phyloP scores from a whole-genome alignment of 1,140 invertebrate genomes.

The Papilio xuthus region DNA sequence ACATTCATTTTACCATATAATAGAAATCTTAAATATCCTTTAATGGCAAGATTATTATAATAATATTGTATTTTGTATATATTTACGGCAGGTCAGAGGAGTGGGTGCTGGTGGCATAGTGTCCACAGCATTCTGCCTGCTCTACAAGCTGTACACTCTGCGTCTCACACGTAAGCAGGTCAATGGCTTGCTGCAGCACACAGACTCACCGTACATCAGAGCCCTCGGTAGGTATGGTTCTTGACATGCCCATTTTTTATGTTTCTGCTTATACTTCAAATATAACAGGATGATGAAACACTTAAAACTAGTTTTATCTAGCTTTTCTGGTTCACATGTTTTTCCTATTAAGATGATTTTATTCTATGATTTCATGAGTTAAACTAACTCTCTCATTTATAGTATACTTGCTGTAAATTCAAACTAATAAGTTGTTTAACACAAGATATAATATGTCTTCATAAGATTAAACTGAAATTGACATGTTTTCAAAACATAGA shows the following conservation, averaged over 20 bases:
- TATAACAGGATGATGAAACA: neutral
- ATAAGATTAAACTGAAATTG: neutral
- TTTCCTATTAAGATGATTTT: neutral
- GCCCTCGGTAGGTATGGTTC: conserved; percentile 92
- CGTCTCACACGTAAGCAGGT: conserved; percentile 98
- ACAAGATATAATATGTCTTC: neutral
- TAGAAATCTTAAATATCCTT: no score
- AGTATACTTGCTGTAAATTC: no score
- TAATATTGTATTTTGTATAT: conserved; percentile 1
- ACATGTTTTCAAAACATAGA: no score
- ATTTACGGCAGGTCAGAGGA: conserved; percentile 90
- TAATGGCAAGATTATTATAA: neutral
- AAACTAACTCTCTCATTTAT: no score
- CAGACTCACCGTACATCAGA: conserved; percentile 98
- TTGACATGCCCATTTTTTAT: conserved; percentile 12
- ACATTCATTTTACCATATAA: no score
- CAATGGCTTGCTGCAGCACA: conserved; percentile 96
- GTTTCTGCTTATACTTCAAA: neutral
- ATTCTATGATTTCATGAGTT: neutral
- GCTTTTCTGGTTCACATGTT: neutral
- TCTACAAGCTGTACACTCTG: conserved; percentile 99
- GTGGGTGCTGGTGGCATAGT: conserved; percentile 99
- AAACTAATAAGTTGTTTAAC: no score
- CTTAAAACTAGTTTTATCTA: neutral
- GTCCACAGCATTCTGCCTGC: conserved; percentile 98